phyloP scores from a whole-genome alignment of 2,888 invertebrate genomes.

The Melanophora roralis region DNA sequence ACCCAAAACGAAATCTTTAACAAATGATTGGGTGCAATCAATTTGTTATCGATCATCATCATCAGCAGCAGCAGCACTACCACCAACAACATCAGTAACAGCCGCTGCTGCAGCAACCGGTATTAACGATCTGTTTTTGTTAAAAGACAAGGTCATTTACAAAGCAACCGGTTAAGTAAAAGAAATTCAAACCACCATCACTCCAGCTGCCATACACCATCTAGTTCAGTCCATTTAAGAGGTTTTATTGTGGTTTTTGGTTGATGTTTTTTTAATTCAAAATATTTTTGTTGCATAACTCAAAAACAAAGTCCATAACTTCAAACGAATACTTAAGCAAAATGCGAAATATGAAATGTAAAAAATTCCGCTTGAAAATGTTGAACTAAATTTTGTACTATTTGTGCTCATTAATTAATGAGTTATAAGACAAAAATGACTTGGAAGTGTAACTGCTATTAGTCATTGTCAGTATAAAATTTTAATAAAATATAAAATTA shows the following conservation, averaged over 20 bases:
- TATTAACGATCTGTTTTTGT: too few species aligned
- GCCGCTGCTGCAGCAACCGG: too few species aligned
- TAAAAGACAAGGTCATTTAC: slow-evolving; percentile 38
- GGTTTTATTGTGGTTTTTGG: background rate
- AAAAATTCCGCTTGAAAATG: background rate
- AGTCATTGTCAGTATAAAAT: background rate
- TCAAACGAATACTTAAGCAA: background rate
- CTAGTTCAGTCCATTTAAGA: background rate
- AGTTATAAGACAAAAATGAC: background rate
- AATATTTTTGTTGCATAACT: background rate
- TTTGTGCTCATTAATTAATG: background rate
- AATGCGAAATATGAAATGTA: background rate
- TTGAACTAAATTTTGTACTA: background rate
- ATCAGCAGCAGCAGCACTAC: background rate
- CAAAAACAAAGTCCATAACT: background rate
- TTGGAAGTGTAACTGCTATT: background rate
- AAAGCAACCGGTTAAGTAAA: slow-evolving; percentile 32
- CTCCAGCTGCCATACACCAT: background rate
- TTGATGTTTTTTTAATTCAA: background rate
- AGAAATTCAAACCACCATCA: background rate
- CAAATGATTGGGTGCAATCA: background rate
- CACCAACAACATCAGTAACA: background rate
- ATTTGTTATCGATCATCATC: background rate
- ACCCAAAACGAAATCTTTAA: slow-evolving; percentile 5
- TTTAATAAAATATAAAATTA: background rate